Evolutionary conservation across 2,113 vertebrate species (phyloP).

Genomic region (Gorsachius goisagi): DNA sequence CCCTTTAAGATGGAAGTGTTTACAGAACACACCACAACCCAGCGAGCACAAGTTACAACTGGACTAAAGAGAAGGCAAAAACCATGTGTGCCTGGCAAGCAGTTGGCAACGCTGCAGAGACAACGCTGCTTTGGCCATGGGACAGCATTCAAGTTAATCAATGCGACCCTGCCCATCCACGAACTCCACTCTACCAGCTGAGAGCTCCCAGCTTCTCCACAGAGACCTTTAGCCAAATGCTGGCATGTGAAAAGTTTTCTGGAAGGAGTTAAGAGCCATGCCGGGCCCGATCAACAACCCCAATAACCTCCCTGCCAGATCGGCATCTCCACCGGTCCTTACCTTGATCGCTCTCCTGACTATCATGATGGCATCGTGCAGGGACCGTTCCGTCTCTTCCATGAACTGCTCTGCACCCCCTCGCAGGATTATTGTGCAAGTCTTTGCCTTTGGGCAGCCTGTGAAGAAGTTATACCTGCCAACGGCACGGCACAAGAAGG

Average conservation of each 20-base stretch:
- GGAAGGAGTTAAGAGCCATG: neutral
- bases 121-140: neutral
- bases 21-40: neutral
- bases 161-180: neutral
- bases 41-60: neutral
- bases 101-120: neutral
- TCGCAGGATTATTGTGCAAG: conserved; percentile 93
- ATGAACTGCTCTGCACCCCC: conserved; percentile 97
- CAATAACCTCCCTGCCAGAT: too few species aligned
- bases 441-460: conserved; percentile 93
- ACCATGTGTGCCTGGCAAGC: neutral
- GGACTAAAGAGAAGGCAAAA: neutral
- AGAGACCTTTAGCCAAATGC: neutral
- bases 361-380: conserved; percentile 99
- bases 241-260: neutral
- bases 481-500: neutral
- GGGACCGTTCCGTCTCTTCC: conserved; percentile 95
- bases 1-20: neutral
- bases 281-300: neutral
- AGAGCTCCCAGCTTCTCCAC: fast-evolving
- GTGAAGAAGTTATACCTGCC: conserved; percentile 94
- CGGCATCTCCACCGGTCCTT: fast-evolving
- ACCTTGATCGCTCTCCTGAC: conserved; percentile 97
- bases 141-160: neutral
- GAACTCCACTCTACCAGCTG: fast-evolving